Conservation (phyloP, 2,113 vertebrate species). For the Holacanthus passer region DNA sequence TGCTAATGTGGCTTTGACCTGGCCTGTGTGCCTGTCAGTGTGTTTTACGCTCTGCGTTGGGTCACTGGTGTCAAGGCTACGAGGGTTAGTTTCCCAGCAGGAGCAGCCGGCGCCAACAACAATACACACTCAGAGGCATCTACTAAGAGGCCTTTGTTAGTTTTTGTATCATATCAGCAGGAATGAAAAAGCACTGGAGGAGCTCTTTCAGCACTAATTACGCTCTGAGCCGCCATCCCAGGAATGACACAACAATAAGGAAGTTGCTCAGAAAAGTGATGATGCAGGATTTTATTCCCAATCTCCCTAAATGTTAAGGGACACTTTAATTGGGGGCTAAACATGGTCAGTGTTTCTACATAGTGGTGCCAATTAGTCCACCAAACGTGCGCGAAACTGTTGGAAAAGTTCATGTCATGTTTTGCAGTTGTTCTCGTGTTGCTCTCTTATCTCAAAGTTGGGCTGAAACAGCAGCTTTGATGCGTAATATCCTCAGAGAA, state of each 20-base stretch:
- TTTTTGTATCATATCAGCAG: constrained; percentile 65
- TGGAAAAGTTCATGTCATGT: constrained; percentile 60
- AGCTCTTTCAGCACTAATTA: constrained; percentile 67
- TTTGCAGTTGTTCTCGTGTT: not conserved
- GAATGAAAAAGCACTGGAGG: constrained; percentile 43
- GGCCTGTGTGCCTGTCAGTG: constrained; percentile 5
- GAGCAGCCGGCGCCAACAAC: not conserved
- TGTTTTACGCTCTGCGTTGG: not conserved
- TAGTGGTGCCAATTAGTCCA: constrained; percentile 62
- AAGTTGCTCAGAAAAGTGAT: constrained; percentile 67
- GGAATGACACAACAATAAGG: constrained; percentile 66
- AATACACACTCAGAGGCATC: constrained; percentile 10
- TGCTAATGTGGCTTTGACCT: constrained; percentile 46
- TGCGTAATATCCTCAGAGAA: constrained; percentile 1
- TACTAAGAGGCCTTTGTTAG: constrained; percentile 41
- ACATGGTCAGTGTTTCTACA: constrained; percentile 58
- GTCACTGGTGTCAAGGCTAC: constrained; percentile 28
- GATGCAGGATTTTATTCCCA: constrained; percentile 53
- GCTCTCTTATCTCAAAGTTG: constrained; percentile 45
- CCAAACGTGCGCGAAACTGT: not conserved
- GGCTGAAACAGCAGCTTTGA: constrained; percentile 55
- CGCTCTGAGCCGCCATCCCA: constrained; percentile 14
- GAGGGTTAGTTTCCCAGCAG: constrained; percentile 18
- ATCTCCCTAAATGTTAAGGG: constrained; percentile 64
- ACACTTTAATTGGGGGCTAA: constrained; percentile 65